Conservation (phyloP, 2,888 invertebrate species). For the Automeris io region DNA sequence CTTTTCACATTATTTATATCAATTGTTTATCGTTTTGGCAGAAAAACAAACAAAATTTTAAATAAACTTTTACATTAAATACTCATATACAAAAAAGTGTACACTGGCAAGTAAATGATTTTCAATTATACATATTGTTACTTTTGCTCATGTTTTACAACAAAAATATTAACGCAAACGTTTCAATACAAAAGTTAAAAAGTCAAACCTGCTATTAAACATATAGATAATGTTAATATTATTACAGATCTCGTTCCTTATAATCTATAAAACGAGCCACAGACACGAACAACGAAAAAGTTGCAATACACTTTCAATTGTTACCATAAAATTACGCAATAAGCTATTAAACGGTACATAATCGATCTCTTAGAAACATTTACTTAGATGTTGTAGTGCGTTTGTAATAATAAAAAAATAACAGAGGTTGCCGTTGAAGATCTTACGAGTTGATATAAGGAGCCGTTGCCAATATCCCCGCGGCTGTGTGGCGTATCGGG, state of each 20-base stretch:
- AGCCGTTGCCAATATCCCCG: slow-evolving; percentile 44
- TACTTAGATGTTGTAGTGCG: slow-evolving; percentile 46
- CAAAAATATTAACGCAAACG: slow-evolving; percentile 2
- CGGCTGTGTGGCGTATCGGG: slow-evolving; percentile 37
- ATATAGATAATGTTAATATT: no score
- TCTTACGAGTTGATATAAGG: slow-evolving; percentile 38
- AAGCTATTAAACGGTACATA: slow-evolving; percentile 55
- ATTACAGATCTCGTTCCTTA: not conserved
- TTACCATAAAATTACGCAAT: slow-evolving; percentile 42
- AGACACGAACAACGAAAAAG: slow-evolving; percentile 17
- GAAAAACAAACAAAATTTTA: no score
- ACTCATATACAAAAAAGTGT: no score
- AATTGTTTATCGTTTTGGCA: no score
- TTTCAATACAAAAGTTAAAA: no score
- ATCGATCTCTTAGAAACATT: slow-evolving; percentile 46
- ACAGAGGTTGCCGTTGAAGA: slow-evolving; percentile 31
- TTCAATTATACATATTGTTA: not conserved
- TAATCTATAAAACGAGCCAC: not conserved
- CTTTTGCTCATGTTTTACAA: slow-evolving; percentile 4
- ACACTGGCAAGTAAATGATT: no score
- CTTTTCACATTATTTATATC: no score
- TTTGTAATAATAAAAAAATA: slow-evolving; percentile 41
- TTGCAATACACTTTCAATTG: slow-evolving; percentile 44
- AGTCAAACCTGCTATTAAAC: no score
- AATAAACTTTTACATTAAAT: no score